Conservation (phyloP, 2,113 vertebrate genomes). For the zebrafish (Danio rerio) region DNA sequence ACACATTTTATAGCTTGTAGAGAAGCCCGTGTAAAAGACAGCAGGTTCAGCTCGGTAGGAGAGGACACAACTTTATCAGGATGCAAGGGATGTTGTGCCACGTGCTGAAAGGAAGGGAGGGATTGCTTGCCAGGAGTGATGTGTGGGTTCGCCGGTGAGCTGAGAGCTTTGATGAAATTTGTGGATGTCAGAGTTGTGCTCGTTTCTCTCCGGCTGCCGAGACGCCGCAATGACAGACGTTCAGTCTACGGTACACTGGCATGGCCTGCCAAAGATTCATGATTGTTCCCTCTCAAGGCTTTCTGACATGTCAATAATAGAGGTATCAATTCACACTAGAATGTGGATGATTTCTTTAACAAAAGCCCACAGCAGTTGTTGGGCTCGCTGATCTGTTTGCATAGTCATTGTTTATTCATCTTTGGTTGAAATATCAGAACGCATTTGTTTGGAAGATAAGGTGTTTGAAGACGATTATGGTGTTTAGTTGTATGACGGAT, state of each 20-base stretch:
- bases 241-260: slow-evolving; percentile 8
- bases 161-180: slow-evolving; percentile 47
- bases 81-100: slow-evolving; percentile 39
- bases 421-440: too few relatives aligned
- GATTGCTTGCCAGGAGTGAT: slow-evolving; percentile 40
- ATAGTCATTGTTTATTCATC: not conserved
- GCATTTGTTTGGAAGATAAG: too few relatives aligned
- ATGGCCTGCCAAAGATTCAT: slow-evolving; percentile 37
- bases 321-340: slow-evolving; percentile 15
- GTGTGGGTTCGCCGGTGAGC: slow-evolving; percentile 35
- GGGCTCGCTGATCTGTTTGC: not conserved
- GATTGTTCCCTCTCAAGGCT: slow-evolving; percentile 23
- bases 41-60: not conserved
- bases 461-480: too few relatives aligned
- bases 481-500: too few relatives aligned
- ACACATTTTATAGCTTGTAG: not conserved
- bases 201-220: slow-evolving; percentile 22
- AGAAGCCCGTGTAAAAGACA: not conserved
- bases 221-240: slow-evolving; percentile 19
- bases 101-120: slow-evolving; percentile 27
- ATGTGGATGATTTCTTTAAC: not conserved
- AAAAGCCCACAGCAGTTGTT: not conserved
- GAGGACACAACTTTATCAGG: slow-evolving; percentile 38
- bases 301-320: slow-evolving; percentile 46
- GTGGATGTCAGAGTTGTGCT: slow-evolving; percentile 43